These are phyloP conservation scores for Contarinia nasturtii DNA, from an alignment of 1,140 invertebrate species.

Conservation along the genomic window DNA sequence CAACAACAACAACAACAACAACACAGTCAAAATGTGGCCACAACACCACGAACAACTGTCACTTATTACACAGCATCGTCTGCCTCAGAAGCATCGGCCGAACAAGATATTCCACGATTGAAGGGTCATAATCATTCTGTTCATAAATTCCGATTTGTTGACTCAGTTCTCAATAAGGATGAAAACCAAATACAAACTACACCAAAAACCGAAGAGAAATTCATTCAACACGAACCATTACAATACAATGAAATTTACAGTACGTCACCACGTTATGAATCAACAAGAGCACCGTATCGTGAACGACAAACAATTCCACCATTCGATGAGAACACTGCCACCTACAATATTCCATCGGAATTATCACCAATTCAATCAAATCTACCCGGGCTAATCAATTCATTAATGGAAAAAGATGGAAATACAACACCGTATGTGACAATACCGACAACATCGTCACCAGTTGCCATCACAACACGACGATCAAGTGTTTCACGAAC, in stretches of 20 bases:
- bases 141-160: background rate
- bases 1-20: background rate
- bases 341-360: slow-evolving; percentile 12
- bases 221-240: no score
- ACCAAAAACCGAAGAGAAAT: no score
- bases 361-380: slow-evolving; percentile 31
- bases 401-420: slow-evolving; percentile 31
- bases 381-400: slow-evolving; percentile 35
- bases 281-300: no score
- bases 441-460: slow-evolving; percentile 25
- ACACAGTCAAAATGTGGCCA: background rate
- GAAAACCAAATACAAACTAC: no score
- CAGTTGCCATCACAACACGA: slow-evolving; percentile 23
- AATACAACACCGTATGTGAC: slow-evolving; percentile 19
- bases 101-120: background rate
- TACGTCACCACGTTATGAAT: no score
- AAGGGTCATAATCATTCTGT: background rate
- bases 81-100: slow-evolving; percentile 1
- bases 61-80: slow-evolving; percentile 3
- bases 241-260: no score
- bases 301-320: no score
- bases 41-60: background rate
- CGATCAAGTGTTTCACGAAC: slow-evolving; percentile 10
- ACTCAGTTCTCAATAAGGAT: no score
- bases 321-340: background rate